Evolutionary conservation across 2,888 invertebrate genomes (phyloP).

Genomic region (Synergus japonicus): DNA sequence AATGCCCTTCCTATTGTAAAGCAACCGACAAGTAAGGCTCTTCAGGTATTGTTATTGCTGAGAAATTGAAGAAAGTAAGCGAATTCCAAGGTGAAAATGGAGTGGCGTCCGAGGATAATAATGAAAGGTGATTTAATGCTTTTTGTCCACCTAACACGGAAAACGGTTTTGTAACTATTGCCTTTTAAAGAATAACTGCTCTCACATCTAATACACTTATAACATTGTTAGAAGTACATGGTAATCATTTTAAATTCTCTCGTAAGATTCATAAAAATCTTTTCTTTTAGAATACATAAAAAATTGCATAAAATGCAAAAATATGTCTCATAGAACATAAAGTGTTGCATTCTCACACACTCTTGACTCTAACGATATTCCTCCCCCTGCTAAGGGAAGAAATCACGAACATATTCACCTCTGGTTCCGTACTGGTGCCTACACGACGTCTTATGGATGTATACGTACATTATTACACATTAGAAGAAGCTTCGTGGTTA

Average conservation of each 20-base stretch:
- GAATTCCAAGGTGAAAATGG: slow-evolving; percentile 29
- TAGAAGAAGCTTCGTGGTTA: slow-evolving; percentile 66
- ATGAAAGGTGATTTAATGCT: slow-evolving; percentile 28
- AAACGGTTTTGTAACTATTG: slow-evolving; percentile 15
- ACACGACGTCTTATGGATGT: slow-evolving; percentile 29
- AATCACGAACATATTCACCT: slow-evolving; percentile 45
- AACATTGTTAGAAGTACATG: not conserved
- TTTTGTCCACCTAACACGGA: slow-evolving; percentile 23
- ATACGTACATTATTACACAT: slow-evolving; percentile 66
- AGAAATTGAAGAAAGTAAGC: slow-evolving; percentile 38
- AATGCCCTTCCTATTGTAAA: slow-evolving; percentile 43
- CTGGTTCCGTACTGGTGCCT: slow-evolving; percentile 45
- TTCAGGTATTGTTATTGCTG: slow-evolving; percentile 15
- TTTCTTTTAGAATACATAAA: no score
- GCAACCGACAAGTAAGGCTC: not conserved
- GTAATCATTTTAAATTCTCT: no score
- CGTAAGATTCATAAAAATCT: no score
- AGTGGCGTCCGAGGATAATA: slow-evolving; percentile 27
- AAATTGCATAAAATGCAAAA: no score
- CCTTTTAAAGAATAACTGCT: slow-evolving; percentile 13
- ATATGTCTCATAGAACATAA: slow-evolving; percentile 40
- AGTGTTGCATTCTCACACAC: slow-evolving; percentile 68
- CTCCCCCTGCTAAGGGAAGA: slow-evolving; percentile 45
- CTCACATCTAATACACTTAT: not conserved
- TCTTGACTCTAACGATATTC: slow-evolving; percentile 66